Evolutionary conservation across 2,113 vertebrate species (phyloP).

Genomic region (Cisticola juncidis): DNA sequence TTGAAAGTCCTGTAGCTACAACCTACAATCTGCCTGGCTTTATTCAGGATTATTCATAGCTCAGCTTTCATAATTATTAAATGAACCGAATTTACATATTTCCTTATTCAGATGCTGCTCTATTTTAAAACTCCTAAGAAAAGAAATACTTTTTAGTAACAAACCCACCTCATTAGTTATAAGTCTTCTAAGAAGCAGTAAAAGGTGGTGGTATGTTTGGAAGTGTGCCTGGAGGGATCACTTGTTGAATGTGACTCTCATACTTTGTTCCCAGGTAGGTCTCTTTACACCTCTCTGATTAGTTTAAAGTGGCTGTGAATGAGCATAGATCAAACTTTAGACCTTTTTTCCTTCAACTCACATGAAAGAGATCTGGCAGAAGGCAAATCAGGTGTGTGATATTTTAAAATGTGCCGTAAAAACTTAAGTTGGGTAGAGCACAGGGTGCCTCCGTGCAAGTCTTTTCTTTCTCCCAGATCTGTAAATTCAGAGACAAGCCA

Average conservation of each 20-base stretch:
- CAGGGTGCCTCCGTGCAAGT: not conserved
- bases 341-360: not conserved
- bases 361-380: not conserved
- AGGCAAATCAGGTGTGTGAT: not conserved
- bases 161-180: not conserved
- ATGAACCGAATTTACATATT: not conserved
- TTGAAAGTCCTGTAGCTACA: not conserved
- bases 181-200: not conserved
- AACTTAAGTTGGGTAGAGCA: not conserved
- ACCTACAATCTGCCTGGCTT: not conserved
- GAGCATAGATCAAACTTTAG: not conserved
- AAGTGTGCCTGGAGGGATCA: not conserved
- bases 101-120: not conserved
- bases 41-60: not conserved
- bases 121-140: not conserved
- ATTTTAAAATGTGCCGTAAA: not conserved
- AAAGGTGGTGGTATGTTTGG: not conserved
- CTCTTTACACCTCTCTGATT: not conserved
- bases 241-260: not conserved
- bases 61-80: not conserved
- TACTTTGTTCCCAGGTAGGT: not conserved
- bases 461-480: not conserved
- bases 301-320: not conserved
- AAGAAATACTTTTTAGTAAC: not conserved
- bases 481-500: not conserved